Conservation (phyloP, 2,888 invertebrate genomes). For the Agonopterix subpropinquella region DNA sequence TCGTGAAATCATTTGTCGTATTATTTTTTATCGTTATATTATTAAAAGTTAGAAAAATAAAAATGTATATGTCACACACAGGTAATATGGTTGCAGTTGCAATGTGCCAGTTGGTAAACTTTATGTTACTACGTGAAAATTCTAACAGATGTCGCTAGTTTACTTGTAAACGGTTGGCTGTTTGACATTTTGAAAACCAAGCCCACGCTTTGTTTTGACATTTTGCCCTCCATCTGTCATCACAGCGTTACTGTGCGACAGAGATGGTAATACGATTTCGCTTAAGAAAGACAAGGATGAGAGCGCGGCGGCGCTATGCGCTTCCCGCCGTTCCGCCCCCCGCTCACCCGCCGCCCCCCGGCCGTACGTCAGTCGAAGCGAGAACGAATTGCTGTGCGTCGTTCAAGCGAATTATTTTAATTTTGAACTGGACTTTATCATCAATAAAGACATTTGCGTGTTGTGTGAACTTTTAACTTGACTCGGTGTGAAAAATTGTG, state of each 20-base stretch:
- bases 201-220: constrained; percentile 72
- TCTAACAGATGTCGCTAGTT: constrained; percentile 39
- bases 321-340: constrained; percentile 54
- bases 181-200: constrained; percentile 51
- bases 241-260: constrained; percentile 41
- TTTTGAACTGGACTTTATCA: constrained; percentile 25
- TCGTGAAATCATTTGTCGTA: too few species aligned
- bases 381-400: constrained; percentile 58
- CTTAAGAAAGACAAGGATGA: constrained; percentile 33
- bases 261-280: constrained; percentile 28
- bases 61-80: too few species aligned
- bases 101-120: too few species aligned
- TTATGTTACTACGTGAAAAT: constrained; percentile 9
- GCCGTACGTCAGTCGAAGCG: constrained; percentile 62
- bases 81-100: too few species aligned
- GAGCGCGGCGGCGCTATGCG: constrained; percentile 61
- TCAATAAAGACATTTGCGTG: constrained; percentile 4
- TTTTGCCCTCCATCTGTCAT: constrained; percentile 53
- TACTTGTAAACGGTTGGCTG: constrained; percentile 23
- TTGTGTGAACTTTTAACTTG: constrained; percentile 28
- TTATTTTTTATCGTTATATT: too few species aligned
- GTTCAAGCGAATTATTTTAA: constrained; percentile 41
- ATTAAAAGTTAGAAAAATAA: too few species aligned
- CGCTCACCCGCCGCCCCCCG: not conserved
- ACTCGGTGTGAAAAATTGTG: constrained; percentile 34